These are phyloP conservation scores for Epinotia nisella DNA, from an alignment of 2,888 invertebrate species.

Conservation along the genomic window DNA sequence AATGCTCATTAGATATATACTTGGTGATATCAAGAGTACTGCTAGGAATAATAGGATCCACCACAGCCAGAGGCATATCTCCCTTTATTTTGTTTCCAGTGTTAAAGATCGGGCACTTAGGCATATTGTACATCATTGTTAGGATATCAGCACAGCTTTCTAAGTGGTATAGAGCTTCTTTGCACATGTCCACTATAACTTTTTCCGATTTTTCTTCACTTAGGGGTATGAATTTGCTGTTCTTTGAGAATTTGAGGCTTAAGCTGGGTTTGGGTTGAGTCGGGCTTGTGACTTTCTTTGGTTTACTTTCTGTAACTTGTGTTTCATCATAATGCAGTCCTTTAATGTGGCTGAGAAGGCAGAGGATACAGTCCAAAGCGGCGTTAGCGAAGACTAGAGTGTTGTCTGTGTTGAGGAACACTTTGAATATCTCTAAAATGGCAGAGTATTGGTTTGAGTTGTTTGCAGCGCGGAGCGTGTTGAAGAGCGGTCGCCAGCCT, in stretches of 20 bases:
- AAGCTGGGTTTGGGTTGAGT: conserved; percentile 72
- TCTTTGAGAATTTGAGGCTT: conserved; percentile 76
- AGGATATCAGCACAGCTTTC: conserved; percentile 94
- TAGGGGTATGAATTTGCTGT: conserved; percentile 78
- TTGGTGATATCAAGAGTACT: conserved; percentile 87
- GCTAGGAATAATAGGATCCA: conserved; percentile 93
- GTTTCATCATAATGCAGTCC: conserved; percentile 87
- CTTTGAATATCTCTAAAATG: conserved; percentile 95
- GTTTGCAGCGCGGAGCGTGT: conserved; percentile 94
- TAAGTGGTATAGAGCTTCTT: conserved; percentile 93
- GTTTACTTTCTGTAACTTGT: conserved; percentile 75
- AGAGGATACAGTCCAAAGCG: conserved; percentile 96
- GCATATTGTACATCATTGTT: conserved; percentile 97
- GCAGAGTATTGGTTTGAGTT: conserved; percentile 89
- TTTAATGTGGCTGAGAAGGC: conserved; percentile 91
- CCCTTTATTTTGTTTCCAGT: conserved; percentile 93
- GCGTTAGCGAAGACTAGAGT: conserved; percentile 97
- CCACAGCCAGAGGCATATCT: conserved; percentile 90
- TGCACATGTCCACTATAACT: conserved; percentile 86
- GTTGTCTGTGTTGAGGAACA: conserved; percentile 96
- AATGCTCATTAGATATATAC: conserved; percentile 87
- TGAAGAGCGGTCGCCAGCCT: conserved; percentile 98
- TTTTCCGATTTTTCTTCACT: conserved; percentile 80
- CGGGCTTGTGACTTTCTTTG: conserved; percentile 66
- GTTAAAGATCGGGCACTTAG: conserved; percentile 96